Base-by-base conservation (phyloP, 2,797 vertebrate species). In the Carapus acus region DNA sequence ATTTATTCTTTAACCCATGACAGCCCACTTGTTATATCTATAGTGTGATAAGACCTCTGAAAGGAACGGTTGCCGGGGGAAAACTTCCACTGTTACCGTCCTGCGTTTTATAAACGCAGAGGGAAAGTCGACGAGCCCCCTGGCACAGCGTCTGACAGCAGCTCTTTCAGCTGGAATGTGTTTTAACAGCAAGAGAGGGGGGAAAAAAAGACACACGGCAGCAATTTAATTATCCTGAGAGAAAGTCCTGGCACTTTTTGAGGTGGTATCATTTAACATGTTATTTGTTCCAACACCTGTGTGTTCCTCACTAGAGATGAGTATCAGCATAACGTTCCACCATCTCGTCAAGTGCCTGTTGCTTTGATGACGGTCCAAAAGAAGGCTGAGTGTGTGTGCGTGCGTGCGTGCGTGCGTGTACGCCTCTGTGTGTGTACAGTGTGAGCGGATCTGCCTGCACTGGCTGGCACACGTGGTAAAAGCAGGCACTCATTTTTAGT, bases 221-320 rank as follows among this genome's bases (percentile, higher is more conserved):
- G 67, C 69, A 75, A 69, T 76, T 76, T 74, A 76, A 82, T 81
- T 74, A 71, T 57, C 60, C 63, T 43, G 63, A 74, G 62, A 70
- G 63, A 71, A 76, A 65, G 48, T 58, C 50, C 46, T 73, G 66
- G 65, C 67, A 72, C 75, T 70, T 82, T 5, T 62, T 79, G 73
- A 80, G 70, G 73, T 59, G 65, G 77, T 83, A 70, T 85, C 80
- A 36, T 81, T 83, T 82, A 67, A 78, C 78, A 66, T 77, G 77
- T 73, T 79, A 70, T 79, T 79, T 79, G 67, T 83, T 83, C 78
- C 75, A 77, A 71, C 81, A 84, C 80, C 85, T 85, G 80, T 76
- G 79, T 78, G 80, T 76, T 78, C 71, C 60, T 46, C 67, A 67
- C 74, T 78, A 69, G 75, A 80, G 75, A 78, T 74, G 71, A 77